phyloP scores from a whole-genome alignment of 2,888 invertebrate species.

The Phasia obesa region DNA sequence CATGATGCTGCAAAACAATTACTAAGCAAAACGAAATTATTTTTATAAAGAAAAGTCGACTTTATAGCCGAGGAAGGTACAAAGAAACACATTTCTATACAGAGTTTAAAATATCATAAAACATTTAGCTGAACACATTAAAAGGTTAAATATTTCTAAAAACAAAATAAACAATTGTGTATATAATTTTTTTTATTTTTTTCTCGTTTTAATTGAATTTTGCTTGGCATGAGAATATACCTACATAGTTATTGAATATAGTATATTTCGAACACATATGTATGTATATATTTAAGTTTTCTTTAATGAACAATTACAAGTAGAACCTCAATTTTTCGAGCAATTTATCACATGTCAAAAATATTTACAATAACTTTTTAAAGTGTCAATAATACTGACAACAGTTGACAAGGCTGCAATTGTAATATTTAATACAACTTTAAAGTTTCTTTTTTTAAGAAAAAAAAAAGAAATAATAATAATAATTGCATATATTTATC shows the following conservation, averaged over 20 bases:
- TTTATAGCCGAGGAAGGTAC: not conserved
- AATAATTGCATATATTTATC: too few relatives aligned
- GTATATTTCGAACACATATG: not conserved
- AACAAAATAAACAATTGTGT: not conserved
- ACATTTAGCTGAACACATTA: too few relatives aligned
- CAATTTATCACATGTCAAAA: slow-evolving; percentile 68
- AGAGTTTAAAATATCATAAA: too few relatives aligned
- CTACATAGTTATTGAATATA: too few relatives aligned
- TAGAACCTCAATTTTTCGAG: slow-evolving; percentile 37
- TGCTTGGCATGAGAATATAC: not conserved
- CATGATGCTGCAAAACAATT: not conserved
- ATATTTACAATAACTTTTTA: slow-evolving; percentile 66
- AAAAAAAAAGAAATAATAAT: too few relatives aligned
- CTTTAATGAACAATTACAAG: slow-evolving; percentile 11
- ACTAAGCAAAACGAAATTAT: not conserved
- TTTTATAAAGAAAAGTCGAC: not conserved
- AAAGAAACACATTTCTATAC: too few relatives aligned
- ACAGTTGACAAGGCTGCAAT: slow-evolving; percentile 56
- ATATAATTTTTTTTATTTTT: slow-evolving; percentile 8
- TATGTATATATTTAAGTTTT: not conserved
- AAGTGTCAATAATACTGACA: slow-evolving; percentile 57
- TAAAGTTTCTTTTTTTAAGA: too few relatives aligned
- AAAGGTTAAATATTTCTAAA: too few relatives aligned
- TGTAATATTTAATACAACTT: not conserved
- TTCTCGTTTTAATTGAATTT: slow-evolving; percentile 1